Percentiles rank a stretch among this genome's conserved stretches.
Evolutionary conservation across 2,797 vertebrate genomes (phyloP).

Genomic region (Tympanoctomys barrerae): DNA sequence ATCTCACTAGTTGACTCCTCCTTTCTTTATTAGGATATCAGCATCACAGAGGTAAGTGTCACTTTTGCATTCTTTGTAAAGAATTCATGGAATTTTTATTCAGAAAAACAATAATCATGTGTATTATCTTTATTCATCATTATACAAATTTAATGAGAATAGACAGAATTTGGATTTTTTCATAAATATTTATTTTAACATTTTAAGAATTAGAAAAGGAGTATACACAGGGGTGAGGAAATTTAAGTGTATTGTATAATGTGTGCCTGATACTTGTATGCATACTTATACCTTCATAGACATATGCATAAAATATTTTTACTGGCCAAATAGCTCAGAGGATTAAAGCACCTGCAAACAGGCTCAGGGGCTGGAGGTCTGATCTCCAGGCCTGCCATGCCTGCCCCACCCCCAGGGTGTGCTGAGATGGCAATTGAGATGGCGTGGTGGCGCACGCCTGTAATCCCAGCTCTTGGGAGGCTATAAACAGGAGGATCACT

Average conservation of each 20-base stretch:
- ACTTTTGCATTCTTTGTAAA: not conserved
- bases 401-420: no score
- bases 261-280: not conserved
- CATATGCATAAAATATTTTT: not conserved
- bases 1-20: not conserved
- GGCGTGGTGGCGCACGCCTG: no score
- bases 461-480: no score
- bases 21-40: not conserved
- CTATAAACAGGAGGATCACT: no score
- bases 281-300: not conserved
- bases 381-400: no score
- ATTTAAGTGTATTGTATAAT: not conserved
- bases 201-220: slow-evolving; percentile 12
- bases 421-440: no score
- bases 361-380: no score
- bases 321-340: no score
- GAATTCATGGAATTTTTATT: not conserved
- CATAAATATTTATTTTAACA: not conserved
- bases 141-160: not conserved
- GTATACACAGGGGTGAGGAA: not conserved
- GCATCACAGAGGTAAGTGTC: not conserved
- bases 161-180: not conserved
- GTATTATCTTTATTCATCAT: not conserved
- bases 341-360: no score
- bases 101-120: not conserved